Evolutionary conservation across 2,113 vertebrate genomes (phyloP).

Genomic region (Calyptomena viridis): DNA sequence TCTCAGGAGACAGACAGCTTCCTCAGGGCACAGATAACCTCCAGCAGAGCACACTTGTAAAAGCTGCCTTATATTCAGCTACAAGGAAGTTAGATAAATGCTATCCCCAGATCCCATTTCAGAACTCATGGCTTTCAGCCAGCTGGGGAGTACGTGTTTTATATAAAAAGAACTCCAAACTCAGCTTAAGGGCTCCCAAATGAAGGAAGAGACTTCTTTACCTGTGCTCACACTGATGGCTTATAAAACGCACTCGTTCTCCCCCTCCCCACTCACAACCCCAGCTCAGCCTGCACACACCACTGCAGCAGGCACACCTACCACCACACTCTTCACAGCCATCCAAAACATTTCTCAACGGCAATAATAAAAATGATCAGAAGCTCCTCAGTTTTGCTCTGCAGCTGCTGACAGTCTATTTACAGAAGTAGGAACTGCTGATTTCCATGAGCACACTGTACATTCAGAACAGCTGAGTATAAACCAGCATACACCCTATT

Average conservation of each 20-base stretch:
- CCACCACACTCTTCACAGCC: background rate
- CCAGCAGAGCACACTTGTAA: background rate
- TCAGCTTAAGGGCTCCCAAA: background rate
- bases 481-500: background rate
- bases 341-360: background rate
- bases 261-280: background rate
- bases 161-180: background rate
- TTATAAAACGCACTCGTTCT: background rate
- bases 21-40: background rate
- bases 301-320: background rate
- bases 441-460: background rate
- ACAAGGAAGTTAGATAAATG: background rate
- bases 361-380: constrained; percentile 30
- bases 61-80: background rate
- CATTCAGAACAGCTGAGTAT: background rate
- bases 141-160: background rate
- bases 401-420: constrained; percentile 2
- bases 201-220: background rate
- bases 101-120: background rate
- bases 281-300: background rate
- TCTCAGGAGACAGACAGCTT: background rate
- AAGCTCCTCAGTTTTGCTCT: background rate
- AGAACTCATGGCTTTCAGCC: background rate
- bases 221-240: background rate
- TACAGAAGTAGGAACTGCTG: constrained; percentile 36